phyloP scores from a whole-genome alignment of 2,113 vertebrate species.

The Entomyzon cyanotis region DNA sequence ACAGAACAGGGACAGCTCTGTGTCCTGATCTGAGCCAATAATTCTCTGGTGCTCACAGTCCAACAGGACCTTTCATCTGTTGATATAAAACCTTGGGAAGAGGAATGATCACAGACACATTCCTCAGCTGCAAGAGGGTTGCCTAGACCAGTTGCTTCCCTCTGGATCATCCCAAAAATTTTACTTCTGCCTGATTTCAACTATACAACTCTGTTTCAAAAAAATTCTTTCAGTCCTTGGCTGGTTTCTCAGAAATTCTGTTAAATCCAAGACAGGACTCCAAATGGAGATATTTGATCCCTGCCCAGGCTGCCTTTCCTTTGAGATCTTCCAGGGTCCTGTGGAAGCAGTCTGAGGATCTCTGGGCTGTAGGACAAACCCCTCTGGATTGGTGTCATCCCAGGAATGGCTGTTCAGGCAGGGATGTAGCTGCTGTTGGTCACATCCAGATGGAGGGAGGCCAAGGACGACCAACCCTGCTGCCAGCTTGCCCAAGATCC shows the following conservation, averaged over 20 bases:
- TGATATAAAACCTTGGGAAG: background rate
- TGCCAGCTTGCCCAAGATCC: background rate
- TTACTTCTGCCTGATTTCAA: background rate
- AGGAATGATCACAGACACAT: background rate
- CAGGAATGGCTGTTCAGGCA: background rate
- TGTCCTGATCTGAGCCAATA: background rate
- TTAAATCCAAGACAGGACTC: background rate
- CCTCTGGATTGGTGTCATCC: background rate
- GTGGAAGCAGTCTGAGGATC: background rate
- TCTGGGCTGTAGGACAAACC: background rate
- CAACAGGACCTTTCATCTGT: background rate
- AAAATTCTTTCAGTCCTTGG: fast-evolving
- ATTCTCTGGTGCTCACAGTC: background rate
- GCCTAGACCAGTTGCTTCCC: background rate
- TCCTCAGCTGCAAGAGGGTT: background rate
- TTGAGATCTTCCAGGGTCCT: background rate
- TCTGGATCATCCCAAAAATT: background rate
- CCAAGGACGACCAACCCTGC: background rate
- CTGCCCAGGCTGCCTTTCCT: background rate
- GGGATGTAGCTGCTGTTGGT: background rate
- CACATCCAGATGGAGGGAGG: background rate
- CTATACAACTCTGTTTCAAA: background rate
- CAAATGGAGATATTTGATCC: background rate
- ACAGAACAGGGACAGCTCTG: background rate
- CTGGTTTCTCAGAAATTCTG: background rate